Conservation (phyloP, 2,888 invertebrate genomes). For the Palloptera scutellata region DNA sequence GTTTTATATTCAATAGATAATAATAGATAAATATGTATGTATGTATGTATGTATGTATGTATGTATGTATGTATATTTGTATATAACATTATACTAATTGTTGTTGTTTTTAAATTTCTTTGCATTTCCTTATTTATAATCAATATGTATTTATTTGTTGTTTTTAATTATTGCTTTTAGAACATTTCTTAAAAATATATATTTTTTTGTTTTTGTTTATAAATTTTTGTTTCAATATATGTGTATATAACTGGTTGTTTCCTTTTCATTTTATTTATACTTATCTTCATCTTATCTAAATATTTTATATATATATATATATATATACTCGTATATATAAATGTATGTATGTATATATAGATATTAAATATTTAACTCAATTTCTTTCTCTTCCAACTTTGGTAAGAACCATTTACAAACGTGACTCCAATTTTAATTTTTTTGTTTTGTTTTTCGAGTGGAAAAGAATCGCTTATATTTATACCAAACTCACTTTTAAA, state of each 20-base stretch:
- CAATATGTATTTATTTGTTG: conserved; percentile 44
- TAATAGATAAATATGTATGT: conserved; percentile 34
- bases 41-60: conserved; percentile 33
- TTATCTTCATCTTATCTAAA: conserved; percentile 24
- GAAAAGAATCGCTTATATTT: conserved; percentile 16
- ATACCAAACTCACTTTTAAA: too few relatives aligned
- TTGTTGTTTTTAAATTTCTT: conserved; percentile 36
- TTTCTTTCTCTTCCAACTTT: conserved; percentile 1
- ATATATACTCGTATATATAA: conserved; percentile 31
- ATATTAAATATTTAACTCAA: conserved; percentile 11
- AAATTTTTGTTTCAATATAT: conserved; percentile 26
- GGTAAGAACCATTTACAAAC: conserved; percentile 13
- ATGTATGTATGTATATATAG: conserved; percentile 15
- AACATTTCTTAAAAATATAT: conserved; percentile 61
- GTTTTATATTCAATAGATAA: conserved; percentile 35
- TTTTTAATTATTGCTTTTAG: conserved; percentile 63
- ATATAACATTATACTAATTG: conserved; percentile 42
- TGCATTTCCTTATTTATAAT: conserved; percentile 33
- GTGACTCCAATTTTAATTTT: background rate
- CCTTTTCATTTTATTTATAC: conserved; percentile 10
- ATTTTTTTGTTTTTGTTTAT: conserved; percentile 34
- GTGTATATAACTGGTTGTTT: conserved; percentile 36
- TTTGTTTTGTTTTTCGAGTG: background rate
- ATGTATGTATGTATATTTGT: conserved; percentile 39
- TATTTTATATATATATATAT: conserved; percentile 17